These are phyloP conservation scores for Cyclina sinensis DNA, from an alignment of 1,140 invertebrate genomes.

Conservation along the genomic window DNA sequence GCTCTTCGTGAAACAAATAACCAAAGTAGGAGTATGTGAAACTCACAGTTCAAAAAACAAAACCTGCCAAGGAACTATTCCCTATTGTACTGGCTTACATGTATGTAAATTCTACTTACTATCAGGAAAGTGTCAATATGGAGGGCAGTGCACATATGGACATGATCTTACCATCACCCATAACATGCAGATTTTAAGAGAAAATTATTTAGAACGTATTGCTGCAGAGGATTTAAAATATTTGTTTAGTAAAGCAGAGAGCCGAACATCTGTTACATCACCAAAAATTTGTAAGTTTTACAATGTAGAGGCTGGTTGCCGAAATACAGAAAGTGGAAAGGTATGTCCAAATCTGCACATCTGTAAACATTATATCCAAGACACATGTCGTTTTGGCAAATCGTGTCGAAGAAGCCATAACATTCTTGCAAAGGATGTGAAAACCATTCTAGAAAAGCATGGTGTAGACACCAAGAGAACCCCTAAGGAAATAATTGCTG, in stretches of 20 bases:
- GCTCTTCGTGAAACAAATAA: neutral
- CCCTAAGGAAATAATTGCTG: conserved; percentile 46
- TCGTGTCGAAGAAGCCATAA: conserved; percentile 49
- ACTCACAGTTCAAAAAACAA: conserved; percentile 39
- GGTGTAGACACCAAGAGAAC: conserved; percentile 30
- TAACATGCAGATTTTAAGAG: conserved; percentile 41
- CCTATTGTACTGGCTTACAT: conserved; percentile 53
- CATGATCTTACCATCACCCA: conserved; percentile 52
- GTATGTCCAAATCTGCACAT: conserved; percentile 47
- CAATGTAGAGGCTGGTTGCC: conserved; percentile 42
- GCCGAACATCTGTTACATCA: neutral
- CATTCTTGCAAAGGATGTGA: neutral
- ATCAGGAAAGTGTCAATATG: conserved; percentile 47
- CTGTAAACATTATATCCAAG: conserved; percentile 42
- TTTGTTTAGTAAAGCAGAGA: neutral
- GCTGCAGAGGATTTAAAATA: neutral
- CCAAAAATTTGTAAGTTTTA: conserved; percentile 57
- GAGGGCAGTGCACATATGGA: conserved; percentile 28
- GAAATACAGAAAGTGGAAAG: neutral
- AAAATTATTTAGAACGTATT: conserved; percentile 24
- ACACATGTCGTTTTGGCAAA: conserved; percentile 35
- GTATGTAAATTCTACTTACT: conserved; percentile 54
- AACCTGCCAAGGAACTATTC: conserved; percentile 32
- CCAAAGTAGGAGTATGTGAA: conserved; percentile 15
- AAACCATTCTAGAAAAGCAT: conserved; percentile 40